A percentile compares a stretch with the other conserved stretches of the same genome.
Evolutionary conservation across 1,140 invertebrate species (phyloP).

Genomic region (Drosophila repletoides): DNA sequence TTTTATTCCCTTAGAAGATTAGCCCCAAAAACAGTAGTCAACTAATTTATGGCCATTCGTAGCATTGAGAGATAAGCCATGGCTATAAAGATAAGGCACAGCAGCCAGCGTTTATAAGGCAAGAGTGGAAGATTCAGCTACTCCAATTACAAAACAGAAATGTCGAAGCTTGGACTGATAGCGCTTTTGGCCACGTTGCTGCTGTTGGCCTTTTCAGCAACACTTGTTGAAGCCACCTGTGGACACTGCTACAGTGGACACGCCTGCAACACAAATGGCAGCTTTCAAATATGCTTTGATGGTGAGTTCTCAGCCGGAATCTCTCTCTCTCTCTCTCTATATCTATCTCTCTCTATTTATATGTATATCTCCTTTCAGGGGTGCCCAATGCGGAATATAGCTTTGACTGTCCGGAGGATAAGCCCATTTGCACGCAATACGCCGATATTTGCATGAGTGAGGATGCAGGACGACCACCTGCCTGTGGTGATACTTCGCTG

Average conservation of each 20-base stretch:
- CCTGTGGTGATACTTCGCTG: conserved; percentile 48
- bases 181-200: conserved; percentile 22
- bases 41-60: conserved; percentile 39
- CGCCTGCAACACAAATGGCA: conserved; percentile 41
- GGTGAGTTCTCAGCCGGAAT: no score
- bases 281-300: conserved; percentile 50
- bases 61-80: conserved; percentile 66
- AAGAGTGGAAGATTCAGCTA: not conserved
- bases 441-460: conserved; percentile 29
- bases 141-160: conserved; percentile 44
- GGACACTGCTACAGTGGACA: conserved; percentile 40
- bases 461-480: not conserved
- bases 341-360: no score
- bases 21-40: conserved; percentile 20
- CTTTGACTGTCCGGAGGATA: conserved; percentile 20
- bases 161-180: conserved; percentile 35
- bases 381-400: not conserved
- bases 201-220: not conserved
- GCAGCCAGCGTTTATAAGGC: conserved; percentile 54
- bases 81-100: conserved; percentile 47
- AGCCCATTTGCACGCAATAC: conserved; percentile 45
- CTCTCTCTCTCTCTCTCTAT: no score
- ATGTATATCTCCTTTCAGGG: conserved; percentile 17
- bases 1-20: conserved; percentile 32
- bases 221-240: conserved; percentile 48